Conservation (phyloP, 2,888 invertebrate genomes). For the Ryuthela nishihirai region DNA sequence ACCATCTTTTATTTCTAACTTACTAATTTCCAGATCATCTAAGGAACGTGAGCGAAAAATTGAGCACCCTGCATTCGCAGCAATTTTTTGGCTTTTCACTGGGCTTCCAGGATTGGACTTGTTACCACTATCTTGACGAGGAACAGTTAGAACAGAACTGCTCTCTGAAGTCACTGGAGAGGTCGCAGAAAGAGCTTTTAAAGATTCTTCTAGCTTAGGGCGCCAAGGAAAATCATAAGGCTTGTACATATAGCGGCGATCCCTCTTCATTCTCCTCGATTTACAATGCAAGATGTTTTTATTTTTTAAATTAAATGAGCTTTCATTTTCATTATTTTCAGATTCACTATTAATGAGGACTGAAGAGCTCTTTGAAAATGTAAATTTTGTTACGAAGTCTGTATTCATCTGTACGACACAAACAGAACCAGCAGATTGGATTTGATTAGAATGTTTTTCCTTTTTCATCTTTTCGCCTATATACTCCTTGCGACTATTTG, state of each 20-base stretch:
- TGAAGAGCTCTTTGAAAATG: conserved; percentile 16
- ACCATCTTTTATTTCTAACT: conserved; percentile 14
- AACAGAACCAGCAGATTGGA: too few relatives aligned
- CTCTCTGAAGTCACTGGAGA: too few relatives aligned
- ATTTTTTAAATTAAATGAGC: too few relatives aligned
- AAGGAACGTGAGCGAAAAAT: conserved; percentile 35
- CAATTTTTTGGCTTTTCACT: conserved; percentile 32
- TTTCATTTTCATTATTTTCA: too few relatives aligned
- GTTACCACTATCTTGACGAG: conserved; percentile 34
- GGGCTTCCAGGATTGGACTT: conserved; percentile 39
- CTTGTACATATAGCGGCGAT: conserved; percentile 1
- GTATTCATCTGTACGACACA: conserved; percentile 29
- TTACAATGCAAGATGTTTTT: too few relatives aligned
- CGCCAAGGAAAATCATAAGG: conserved; percentile 15
- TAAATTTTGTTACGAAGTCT: conserved; percentile 23
- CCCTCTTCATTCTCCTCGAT: neutral
- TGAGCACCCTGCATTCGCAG: conserved; percentile 14
- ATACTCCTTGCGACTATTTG: conserved; percentile 9
- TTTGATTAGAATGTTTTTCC: too few relatives aligned
- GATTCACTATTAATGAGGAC: too few relatives aligned
- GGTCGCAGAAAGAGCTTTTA: neutral
- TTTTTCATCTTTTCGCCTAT: too few relatives aligned
- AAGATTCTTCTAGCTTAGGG: neutral
- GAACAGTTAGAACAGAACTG: neutral
- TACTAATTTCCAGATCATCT: conserved; percentile 31